A percentile compares a stretch with the other conserved stretches of the same genome.
Conservation (phyloP, 2,797 vertebrate species). For the Notamacropus eugenii region DNA sequence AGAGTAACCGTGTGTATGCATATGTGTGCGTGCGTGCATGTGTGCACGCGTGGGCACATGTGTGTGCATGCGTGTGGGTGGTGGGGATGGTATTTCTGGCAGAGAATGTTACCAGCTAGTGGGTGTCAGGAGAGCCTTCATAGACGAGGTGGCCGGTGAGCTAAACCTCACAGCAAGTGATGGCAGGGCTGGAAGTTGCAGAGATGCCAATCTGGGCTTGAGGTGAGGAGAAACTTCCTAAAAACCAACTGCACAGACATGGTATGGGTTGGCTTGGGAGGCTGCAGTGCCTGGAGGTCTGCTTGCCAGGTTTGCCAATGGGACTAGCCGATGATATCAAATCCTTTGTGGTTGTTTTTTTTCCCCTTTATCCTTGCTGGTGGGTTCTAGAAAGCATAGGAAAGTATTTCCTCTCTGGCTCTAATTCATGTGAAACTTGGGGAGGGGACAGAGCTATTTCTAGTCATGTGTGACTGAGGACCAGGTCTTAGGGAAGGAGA, state of each 20-base stretch:
- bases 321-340: background rate
- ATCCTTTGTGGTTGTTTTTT: background rate
- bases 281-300: background rate
- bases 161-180: background rate
- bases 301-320: background rate
- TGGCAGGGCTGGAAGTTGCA: background rate
- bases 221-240: background rate
- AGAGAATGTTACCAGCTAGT: background rate
- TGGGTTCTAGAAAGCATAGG: background rate
- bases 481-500: background rate
- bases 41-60: background rate
- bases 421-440: background rate
- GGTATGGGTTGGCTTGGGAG: background rate
- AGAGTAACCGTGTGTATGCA: background rate
- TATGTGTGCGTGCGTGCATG: background rate
- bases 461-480: background rate
- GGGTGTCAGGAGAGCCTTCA: background rate
- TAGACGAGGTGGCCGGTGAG: background rate
- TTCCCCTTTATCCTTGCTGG: background rate
- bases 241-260: background rate
- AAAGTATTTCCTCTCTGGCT: background rate
- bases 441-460: background rate
- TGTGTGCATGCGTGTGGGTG: background rate
- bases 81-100: background rate
- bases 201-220: background rate